These are phyloP conservation scores for Phymastichus coffea DNA, from an alignment of 1,140 invertebrate genomes.

Conservation along the genomic window DNA sequence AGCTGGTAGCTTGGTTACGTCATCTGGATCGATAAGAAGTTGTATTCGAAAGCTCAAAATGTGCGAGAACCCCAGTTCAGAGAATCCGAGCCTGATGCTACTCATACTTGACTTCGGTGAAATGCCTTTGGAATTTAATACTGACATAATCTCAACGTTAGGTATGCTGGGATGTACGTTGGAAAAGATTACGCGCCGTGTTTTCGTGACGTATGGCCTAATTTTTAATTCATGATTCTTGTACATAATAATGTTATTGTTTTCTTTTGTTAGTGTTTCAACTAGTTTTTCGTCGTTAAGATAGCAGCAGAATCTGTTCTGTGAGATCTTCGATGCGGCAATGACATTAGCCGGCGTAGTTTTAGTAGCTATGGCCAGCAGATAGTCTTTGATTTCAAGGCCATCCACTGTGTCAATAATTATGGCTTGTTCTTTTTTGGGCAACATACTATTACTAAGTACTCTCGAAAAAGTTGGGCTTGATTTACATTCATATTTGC, in stretches of 20 bases:
- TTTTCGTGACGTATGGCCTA: not conserved
- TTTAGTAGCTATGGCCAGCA: not conserved
- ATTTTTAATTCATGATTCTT: not conserved
- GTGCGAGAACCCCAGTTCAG: not conserved
- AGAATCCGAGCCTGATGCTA: not conserved
- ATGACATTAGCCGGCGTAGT: not conserved
- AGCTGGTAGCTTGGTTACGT: slow-evolving; percentile 1
- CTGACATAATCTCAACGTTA: not conserved
- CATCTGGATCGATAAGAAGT: not conserved
- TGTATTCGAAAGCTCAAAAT: not conserved
- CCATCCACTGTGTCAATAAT: not conserved
- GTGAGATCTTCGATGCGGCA: not conserved
- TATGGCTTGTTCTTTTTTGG: not conserved
- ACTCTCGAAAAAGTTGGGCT: too few relatives aligned
- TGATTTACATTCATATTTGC: too few relatives aligned
- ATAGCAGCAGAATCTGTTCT: too few relatives aligned
- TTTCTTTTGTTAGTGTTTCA: not conserved
- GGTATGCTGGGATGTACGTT: not conserved
- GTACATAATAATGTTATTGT: not conserved
- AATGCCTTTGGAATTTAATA: not conserved
- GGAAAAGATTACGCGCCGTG: not conserved
- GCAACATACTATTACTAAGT: too few relatives aligned
- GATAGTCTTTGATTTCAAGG: not conserved
- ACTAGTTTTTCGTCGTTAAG: not conserved
- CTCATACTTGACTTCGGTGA: too few relatives aligned